A percentile compares a stretch with the other conserved stretches of the same genome.
Conservation (phyloP, 2,113 vertebrate species). For the Symphodus melops region DNA sequence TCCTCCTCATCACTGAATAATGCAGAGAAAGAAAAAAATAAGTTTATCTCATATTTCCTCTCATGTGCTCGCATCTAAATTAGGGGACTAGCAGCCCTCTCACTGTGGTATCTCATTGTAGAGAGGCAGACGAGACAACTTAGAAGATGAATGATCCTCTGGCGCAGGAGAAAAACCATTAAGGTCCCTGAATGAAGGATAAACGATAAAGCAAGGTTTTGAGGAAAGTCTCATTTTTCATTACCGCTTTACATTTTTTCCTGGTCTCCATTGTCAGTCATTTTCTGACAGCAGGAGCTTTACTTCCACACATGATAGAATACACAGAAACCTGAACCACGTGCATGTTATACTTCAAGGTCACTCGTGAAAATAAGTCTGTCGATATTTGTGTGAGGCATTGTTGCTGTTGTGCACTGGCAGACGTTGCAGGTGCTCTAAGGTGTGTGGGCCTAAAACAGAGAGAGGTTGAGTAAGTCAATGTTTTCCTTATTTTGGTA, state of each 20-base stretch:
- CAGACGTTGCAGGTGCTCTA: conserved; percentile 18
- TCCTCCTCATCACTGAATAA: conserved; percentile 9
- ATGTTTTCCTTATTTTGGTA: conserved; percentile 6
- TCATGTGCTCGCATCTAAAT: conserved; percentile 51
- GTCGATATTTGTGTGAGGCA: conserved; percentile 41
- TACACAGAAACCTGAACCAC: conserved; percentile 38
- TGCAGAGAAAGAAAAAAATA: conserved; percentile 30
- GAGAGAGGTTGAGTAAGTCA: conserved; percentile 20
- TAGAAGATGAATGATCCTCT: conserved; percentile 55
- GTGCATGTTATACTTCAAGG: conserved; percentile 31
- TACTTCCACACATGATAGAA: conserved; percentile 19
- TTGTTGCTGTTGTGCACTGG: conserved; percentile 7
- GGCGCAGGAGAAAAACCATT: conserved; percentile 53
- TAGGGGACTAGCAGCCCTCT: conserved; percentile 27
- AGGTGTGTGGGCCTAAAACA: conserved; percentile 2
- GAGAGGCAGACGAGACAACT: conserved; percentile 50
- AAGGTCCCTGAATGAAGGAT: conserved; percentile 42
- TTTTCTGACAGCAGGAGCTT: conserved; percentile 34
- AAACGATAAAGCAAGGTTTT: conserved; percentile 35
- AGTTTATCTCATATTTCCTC: conserved; percentile 29
- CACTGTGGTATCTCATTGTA: conserved; percentile 9
- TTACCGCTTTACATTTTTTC: conserved; percentile 42
- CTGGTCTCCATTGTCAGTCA: conserved; percentile 28
- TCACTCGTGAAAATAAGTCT: conserved; percentile 39
- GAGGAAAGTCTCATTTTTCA: conserved; percentile 37